A percentile compares a stretch with the other conserved stretches of the same genome.
Conservation (phyloP, 2,888 invertebrate species). For the Tenthredo mesomela region DNA sequence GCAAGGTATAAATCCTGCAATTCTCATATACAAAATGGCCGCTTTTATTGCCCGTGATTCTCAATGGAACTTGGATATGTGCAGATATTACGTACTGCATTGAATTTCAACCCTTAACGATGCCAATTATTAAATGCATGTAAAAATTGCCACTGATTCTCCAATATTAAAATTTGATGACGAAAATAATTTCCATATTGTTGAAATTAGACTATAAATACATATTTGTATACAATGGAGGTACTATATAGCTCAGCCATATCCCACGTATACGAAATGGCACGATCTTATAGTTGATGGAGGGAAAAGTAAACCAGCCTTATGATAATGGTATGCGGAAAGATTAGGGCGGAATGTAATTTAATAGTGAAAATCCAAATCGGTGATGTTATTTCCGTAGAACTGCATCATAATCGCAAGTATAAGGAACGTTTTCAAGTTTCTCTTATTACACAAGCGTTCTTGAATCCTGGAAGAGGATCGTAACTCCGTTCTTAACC, state of each 20-base stretch:
- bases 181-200: background rate
- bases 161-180: background rate
- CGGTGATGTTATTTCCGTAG: conserved; percentile 52
- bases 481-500: conserved; percentile 47
- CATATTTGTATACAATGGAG: background rate
- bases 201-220: background rate
- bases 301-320: background rate
- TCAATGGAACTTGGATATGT: background rate
- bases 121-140: background rate
- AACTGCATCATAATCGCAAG: conserved; percentile 57
- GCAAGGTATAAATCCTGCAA: background rate
- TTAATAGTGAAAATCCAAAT: conserved; percentile 55
- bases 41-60: background rate
- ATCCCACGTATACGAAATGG: background rate
- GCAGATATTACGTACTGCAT: background rate
- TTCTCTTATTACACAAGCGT: background rate
- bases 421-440: conserved; percentile 29
- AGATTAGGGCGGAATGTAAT: conserved; percentile 41
- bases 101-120: background rate
- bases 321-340: conserved; percentile 1
- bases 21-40: conserved; percentile 29
- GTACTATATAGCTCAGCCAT: too few species aligned
- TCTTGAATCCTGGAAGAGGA: background rate
- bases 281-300: background rate
- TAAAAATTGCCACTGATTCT: background rate